Evolutionary conservation across 2,113 vertebrate genomes (phyloP).

Genomic region (Takifugu flavidus): DNA sequence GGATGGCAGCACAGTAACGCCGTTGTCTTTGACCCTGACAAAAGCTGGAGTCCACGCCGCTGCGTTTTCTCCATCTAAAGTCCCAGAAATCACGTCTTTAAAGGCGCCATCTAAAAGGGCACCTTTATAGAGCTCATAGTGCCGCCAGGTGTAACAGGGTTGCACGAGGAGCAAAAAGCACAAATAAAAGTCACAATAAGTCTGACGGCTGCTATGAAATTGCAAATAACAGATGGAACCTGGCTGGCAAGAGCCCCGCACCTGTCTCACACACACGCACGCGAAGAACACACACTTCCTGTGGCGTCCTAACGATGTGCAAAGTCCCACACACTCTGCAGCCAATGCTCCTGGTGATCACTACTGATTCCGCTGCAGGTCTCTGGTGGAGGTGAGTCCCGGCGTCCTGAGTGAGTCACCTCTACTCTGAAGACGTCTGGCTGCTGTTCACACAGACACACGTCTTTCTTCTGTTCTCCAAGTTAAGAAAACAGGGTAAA

Average conservation of each 20-base stretch:
- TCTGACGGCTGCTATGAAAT: constrained; percentile 16
- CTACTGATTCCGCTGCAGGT: neutral
- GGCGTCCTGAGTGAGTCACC: no score
- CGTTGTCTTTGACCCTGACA: no score
- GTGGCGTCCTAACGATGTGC: neutral
- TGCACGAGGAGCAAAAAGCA: constrained; percentile 3
- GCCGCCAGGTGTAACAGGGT: neutral
- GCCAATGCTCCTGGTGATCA: neutral
- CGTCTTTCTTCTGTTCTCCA: no score
- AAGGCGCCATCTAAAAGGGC: no score
- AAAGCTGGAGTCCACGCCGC: neutral
- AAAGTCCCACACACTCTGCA: neutral
- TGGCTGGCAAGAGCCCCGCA: constrained; percentile 18
- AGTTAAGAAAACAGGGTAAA: no score
- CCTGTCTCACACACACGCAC: constrained; percentile 1
- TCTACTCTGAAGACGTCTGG: no score
- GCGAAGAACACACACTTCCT: neutral
- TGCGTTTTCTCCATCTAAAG: neutral
- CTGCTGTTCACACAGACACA: no score
- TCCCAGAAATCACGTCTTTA: no score
- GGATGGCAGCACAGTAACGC: no score
- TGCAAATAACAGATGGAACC: constrained; percentile 5
- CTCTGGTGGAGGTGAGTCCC: neutral
- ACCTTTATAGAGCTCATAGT: neutral
- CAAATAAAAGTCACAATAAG: neutral